Percentiles rank a stretch among this genome's conserved stretches.
Evolutionary conservation across 2,888 invertebrate genomes (phyloP).

Genomic region (Pollenia angustigena): DNA sequence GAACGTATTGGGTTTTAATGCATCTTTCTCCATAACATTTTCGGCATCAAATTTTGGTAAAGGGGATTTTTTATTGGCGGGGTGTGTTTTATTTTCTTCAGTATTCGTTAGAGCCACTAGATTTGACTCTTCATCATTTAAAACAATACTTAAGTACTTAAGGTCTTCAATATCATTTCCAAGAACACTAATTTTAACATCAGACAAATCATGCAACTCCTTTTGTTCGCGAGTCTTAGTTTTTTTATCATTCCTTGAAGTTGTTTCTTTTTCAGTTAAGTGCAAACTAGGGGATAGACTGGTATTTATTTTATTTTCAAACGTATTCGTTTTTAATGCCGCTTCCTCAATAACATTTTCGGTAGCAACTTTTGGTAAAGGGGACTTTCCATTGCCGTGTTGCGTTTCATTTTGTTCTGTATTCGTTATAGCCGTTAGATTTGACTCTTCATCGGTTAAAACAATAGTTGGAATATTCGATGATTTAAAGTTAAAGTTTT

Average conservation of each 20-base stretch:
- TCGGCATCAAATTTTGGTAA: neutral
- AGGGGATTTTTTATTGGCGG: neutral
- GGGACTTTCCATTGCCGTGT: no score
- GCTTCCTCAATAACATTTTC: no score
- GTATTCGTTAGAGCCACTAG: neutral
- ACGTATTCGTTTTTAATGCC: no score
- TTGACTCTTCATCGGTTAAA: constrained; percentile 37
- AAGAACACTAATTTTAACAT: constrained; percentile 66
- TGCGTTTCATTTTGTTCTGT: neutral
- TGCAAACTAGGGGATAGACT: neutral
- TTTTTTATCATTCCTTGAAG: neutral
- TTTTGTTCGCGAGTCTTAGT: no score
- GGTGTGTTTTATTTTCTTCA: neutral
- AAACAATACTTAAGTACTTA: constrained; percentile 23
- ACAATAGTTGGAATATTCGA: constrained; percentile 21
- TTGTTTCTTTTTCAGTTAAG: neutral
- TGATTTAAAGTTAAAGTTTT: constrained; percentile 12
- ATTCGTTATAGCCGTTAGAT: neutral
- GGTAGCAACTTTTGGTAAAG: neutral
- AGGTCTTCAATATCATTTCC: constrained; percentile 37
- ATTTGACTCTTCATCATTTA: constrained; percentile 26
- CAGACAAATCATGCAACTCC: constrained; percentile 26
- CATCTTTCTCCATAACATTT: neutral
- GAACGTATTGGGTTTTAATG: neutral
- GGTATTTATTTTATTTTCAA: neutral